Base-by-base conservation (phyloP, 2,797 vertebrate species). In the Tympanoctomys barrerae region DNA sequence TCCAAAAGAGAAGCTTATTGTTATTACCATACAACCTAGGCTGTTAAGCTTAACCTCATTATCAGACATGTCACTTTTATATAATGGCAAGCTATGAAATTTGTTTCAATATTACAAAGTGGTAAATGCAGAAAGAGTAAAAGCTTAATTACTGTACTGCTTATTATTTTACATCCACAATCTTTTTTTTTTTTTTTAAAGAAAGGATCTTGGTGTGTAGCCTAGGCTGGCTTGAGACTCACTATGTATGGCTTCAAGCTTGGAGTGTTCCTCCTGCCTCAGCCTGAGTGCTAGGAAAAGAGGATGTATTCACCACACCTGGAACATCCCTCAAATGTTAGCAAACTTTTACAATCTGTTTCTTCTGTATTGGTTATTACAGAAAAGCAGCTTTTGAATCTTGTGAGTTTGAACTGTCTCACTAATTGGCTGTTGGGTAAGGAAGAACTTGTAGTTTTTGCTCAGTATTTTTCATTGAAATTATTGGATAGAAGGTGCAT, bases 21-120 rank as follows among this genome's bases (percentile, higher is more conserved):
- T 42, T 42, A 42, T 42, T 42, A 42, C 39, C 39, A 42, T 42
- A 42, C 39, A 42, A 42, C 39, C 39, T 42, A 5, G 5, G 39
- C 39, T 42, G 39, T 42, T 42, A 42, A 42, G 39, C 39, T 42
- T 42, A 42, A 42, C 39, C 39, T 42, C 39, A 42, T 42, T 42
- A 42, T 42, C 49, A 49, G 11, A 49, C 49, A 49, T 49, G 49
- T 49, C 49, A 49, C 8, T 49, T 49, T 49, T 49, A 62, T 94
- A 54, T 24, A 71, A 52, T 22, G 57, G 66, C 39, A 49, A 75
- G 39, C 13, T n/a, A 5, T 54, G 91, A 31, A 12, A 28, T 79
- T 84, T 96, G 49, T 92, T 73, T 73, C 59, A 85, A 54, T 39
- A 77, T 68, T 92, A 59, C 95, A 71, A 81, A 94, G 68, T 73